Percentiles rank a stretch among this genome's conserved stretches.
Evolutionary conservation across 2,797 vertebrate species (phyloP).

Genomic region (Coilia nasus): DNA sequence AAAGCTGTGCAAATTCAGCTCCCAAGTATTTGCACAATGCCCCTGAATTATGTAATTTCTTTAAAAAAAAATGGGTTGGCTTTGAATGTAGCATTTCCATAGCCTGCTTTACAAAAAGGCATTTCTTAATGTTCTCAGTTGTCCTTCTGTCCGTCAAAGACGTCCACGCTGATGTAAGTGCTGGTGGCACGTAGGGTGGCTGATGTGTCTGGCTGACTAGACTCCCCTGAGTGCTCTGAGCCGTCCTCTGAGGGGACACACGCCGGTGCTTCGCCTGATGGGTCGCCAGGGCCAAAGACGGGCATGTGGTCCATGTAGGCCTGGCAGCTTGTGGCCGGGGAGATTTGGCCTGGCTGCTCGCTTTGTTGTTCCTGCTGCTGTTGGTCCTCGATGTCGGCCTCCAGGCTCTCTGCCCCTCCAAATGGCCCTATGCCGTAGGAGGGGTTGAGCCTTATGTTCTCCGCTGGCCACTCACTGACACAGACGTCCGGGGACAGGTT

Average conservation of each 20-base stretch:
- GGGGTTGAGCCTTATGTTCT: not conserved
- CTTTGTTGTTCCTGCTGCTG: too few relatives aligned
- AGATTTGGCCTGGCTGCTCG: not conserved
- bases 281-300: too few relatives aligned
- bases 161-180: not conserved
- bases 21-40: not conserved
- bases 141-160: not conserved
- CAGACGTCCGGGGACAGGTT: not conserved
- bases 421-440: not conserved
- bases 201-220: not conserved
- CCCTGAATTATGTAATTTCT: not conserved
- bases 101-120: too few relatives aligned
- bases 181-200: not conserved
- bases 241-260: not conserved
- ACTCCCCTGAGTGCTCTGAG: not conserved
- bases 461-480: not conserved
- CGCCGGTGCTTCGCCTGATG: not conserved
- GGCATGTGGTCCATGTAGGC: not conserved
- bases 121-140: too few relatives aligned
- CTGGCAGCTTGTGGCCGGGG: not conserved
- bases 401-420: not conserved
- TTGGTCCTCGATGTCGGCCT: not conserved
- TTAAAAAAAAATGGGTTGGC: not conserved
- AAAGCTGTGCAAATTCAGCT: not conserved
- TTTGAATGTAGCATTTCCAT: too few relatives aligned